Base-by-base conservation (phyloP, 2,888 invertebrate species). In the Rhimphoctona megacephalus region DNA sequence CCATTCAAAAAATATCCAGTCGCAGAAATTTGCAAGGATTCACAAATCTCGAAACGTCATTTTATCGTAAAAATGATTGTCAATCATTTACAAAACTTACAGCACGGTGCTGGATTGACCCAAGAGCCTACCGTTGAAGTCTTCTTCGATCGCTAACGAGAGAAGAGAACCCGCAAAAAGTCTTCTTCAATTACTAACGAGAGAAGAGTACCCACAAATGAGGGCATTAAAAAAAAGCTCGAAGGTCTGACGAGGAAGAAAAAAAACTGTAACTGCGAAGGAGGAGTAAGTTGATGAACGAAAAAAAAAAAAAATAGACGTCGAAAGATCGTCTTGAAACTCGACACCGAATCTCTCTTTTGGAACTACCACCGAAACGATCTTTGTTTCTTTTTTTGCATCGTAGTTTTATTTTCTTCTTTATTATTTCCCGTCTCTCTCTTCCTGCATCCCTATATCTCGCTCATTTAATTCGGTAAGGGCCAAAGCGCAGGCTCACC, bases 321-420 rank as follows among this genome's bases (percentile, higher is more conserved):
- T 57, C 57, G 73, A 85, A 76, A 79, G 81, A 81, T 83, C 70
- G 85, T 69, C 77, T 77, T 76, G 89, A 85, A 89, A 89, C 83
- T 85, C 84, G 85, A 89, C 67, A 87, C 89, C 85, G 78, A 86
- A 80, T 87, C 81, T 86, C 86, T 85, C 54, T 77, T 54, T 57
- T 61, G 30, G 67, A 81, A 76, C 83, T 85, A 77, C 80, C 82
- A 82, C 80, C 85, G 83, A 85, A 86, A 84, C 83, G 85, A 85
- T 85, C 82, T 83, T 87, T 84, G 7, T 80, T 73, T 52, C 19
- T 81, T 52, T 67, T 72, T 39, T 30, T 49, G 49, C 33, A 7
- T 25, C 54, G 54, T 25, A 46, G n/a, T 22, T 78, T 72, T 70
- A 70, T 39, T 25, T 46, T 76, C 33, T 52, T 64, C 22, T 74